Evolutionary conservation across 2,888 invertebrate species (phyloP).

Genomic region (Parnassius orleans): DNA sequence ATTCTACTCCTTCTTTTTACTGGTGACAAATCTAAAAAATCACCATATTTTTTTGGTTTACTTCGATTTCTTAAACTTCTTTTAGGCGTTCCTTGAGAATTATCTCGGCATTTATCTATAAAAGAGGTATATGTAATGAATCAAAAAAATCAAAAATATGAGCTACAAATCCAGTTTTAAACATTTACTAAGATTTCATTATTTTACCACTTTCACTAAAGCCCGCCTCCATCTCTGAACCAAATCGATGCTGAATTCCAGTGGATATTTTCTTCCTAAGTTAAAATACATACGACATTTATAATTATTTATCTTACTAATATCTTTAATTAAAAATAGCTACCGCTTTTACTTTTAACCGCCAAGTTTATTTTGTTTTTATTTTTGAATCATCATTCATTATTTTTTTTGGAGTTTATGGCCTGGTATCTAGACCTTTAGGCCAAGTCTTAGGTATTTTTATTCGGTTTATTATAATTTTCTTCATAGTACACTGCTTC

Average conservation of each 20-base stretch:
- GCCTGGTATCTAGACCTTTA: too few relatives aligned
- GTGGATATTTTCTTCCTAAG: conserved; percentile 10
- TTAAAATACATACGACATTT: background rate
- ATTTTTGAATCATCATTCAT: too few relatives aligned
- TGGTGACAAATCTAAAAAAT: conserved; percentile 53
- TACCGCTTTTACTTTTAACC: background rate
- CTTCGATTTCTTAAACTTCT: conserved; percentile 53
- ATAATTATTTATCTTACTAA: too few relatives aligned
- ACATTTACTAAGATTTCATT: background rate
- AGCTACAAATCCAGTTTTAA: background rate
- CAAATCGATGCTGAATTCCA: conserved; percentile 2
- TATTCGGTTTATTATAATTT: too few relatives aligned
- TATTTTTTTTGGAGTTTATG: too few relatives aligned
- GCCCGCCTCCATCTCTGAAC: conserved; percentile 6
- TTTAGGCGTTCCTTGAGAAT: conserved; percentile 45
- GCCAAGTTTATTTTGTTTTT: background rate
- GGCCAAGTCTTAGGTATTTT: too few relatives aligned
- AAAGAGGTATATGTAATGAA: background rate
- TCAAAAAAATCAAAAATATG: background rate
- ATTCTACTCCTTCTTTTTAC: conserved; percentile 42
- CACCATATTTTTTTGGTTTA: conserved; percentile 66
- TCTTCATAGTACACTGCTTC: too few relatives aligned
- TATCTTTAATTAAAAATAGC: too few relatives aligned
- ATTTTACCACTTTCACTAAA: conserved; percentile 15
- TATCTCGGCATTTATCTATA: conserved; percentile 30